Conservation (phyloP, 2,888 invertebrate genomes). For the Cerceris rybyensis region DNA sequence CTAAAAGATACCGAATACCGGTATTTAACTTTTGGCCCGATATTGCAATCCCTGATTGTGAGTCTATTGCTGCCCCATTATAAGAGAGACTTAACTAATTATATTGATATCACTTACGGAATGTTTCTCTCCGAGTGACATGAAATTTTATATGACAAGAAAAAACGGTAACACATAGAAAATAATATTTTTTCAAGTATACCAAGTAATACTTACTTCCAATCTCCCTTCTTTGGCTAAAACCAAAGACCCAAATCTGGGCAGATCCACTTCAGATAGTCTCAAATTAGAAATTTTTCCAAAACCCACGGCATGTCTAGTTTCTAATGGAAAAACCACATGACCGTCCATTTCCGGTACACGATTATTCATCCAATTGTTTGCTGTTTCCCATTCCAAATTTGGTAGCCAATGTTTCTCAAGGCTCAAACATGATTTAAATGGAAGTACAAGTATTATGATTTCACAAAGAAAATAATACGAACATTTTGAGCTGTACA, state of each 20-base stretch:
- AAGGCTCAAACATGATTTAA: slow-evolving; percentile 1
- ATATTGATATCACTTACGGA: too few species aligned
- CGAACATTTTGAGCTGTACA: background rate
- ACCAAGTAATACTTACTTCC: slow-evolving; percentile 51
- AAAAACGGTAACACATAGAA: background rate
- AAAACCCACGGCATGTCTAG: slow-evolving; percentile 74
- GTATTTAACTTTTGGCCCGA: too few species aligned
- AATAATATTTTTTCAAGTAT: background rate
- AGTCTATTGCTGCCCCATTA: too few species aligned
- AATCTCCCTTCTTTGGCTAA: slow-evolving; percentile 68
- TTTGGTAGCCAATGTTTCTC: slow-evolving; percentile 76
- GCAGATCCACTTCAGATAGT: slow-evolving; percentile 72
- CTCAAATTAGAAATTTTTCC: slow-evolving; percentile 42
- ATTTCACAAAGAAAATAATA: background rate
- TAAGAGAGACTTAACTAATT: too few species aligned
- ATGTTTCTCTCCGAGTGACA: background rate
- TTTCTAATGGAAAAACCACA: slow-evolving; percentile 74
- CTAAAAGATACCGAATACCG: too few species aligned
- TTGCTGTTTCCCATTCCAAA: slow-evolving; percentile 73
- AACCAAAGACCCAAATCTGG: slow-evolving; percentile 72
- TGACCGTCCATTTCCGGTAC: slow-evolving; percentile 70
- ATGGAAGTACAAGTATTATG: background rate
- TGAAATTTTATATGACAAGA: background rate
- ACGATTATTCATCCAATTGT: slow-evolving; percentile 72
- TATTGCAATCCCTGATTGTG: too few species aligned